These are phyloP conservation scores for Lanistes nyassanus DNA, from an alignment of 1,140 invertebrate species.

Conservation along the genomic window DNA sequence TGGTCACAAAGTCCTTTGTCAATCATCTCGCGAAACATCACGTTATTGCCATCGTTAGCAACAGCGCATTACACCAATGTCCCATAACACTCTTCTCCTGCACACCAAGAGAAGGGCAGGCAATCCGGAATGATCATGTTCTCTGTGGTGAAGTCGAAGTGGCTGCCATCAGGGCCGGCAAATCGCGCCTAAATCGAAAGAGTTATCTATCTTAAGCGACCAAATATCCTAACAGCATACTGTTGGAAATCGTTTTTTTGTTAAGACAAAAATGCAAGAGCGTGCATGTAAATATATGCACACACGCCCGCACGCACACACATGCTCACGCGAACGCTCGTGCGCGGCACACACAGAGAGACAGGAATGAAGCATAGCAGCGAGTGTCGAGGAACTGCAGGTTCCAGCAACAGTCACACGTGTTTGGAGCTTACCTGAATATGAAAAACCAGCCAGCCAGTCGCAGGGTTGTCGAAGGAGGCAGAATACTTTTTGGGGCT, in stretches of 20 bases:
- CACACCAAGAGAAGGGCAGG: slow-evolving; percentile 52
- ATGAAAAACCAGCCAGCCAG: slow-evolving; percentile 51
- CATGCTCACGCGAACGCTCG: background rate
- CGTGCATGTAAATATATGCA: slow-evolving; percentile 3
- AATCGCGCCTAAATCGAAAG: slow-evolving; percentile 42
- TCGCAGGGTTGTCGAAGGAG: slow-evolving; percentile 39
- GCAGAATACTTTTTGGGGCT: slow-evolving; percentile 32
- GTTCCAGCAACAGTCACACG: too few species aligned
- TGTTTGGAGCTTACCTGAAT: slow-evolving; percentile 44
- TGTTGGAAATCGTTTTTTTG: too few species aligned
- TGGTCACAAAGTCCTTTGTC: too few species aligned
- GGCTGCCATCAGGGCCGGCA: slow-evolving; percentile 36
- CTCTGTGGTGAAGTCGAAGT: slow-evolving; percentile 54
- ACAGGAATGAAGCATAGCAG: background rate
- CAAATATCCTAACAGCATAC: too few species aligned
- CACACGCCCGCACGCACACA: background rate
- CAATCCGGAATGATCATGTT: slow-evolving; percentile 51
- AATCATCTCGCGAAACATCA: too few species aligned
- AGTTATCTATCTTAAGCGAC: too few species aligned
- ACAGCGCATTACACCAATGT: slow-evolving; percentile 39
- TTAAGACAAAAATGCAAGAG: too few species aligned
- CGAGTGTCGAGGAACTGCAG: too few species aligned
- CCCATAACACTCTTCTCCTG: slow-evolving; percentile 47
- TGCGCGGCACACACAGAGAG: background rate
- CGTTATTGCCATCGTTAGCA: too few species aligned